A percentile compares a stretch with the other conserved stretches of the same genome.
phyloP scores from a whole-genome alignment of 2,797 vertebrate genomes.

The Aythya fuligula region DNA sequence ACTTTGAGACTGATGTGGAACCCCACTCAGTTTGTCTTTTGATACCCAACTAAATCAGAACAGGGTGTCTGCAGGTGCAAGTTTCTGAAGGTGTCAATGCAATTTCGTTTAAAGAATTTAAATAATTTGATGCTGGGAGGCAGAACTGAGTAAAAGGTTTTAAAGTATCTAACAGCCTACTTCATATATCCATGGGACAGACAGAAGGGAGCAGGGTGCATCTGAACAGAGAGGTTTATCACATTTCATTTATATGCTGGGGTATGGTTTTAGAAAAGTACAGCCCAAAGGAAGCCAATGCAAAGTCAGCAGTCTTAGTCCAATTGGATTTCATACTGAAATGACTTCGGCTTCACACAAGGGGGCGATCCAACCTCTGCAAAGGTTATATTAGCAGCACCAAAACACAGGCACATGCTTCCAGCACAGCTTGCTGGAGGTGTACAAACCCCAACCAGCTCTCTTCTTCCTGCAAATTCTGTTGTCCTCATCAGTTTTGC shows the following conservation, averaged over 20 bases:
- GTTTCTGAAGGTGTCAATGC: background rate
- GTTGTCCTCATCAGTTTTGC: background rate
- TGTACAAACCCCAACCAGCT: background rate
- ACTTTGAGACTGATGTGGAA: background rate
- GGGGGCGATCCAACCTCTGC: conserved; percentile 70
- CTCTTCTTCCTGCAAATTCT: background rate
- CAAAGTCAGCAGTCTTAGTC: background rate
- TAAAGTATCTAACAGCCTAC: background rate
- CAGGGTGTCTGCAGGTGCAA: background rate
- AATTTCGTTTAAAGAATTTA: background rate
- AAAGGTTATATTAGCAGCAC: background rate
- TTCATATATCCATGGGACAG: background rate
- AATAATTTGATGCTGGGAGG: background rate
- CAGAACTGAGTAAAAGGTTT: background rate
- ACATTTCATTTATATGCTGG: background rate
- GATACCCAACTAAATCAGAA: background rate
- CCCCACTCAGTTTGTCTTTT: background rate
- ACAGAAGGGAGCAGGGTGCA: background rate
- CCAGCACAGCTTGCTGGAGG: rapidly evolving
- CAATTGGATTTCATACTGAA: background rate
- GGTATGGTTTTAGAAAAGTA: background rate
- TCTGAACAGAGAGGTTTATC: background rate
- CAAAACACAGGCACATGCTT: background rate
- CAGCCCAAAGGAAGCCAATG: background rate
- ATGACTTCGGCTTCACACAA: conserved; percentile 61